Base-by-base conservation (phyloP, 2,797 vertebrate species). In the Pelochelys cantorii region DNA sequence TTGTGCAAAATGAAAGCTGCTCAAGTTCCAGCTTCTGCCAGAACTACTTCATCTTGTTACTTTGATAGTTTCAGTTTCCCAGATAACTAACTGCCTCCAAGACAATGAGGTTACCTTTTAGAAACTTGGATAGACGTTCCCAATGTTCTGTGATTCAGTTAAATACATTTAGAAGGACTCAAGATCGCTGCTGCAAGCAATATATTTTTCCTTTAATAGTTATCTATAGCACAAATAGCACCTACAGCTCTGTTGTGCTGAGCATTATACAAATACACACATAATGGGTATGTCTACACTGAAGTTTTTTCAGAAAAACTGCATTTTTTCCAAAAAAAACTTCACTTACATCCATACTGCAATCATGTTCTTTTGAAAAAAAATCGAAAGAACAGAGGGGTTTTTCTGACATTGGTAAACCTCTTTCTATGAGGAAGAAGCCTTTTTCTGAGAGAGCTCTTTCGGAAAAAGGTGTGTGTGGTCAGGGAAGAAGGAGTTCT, bases 1-100 rank as follows among this genome's bases (percentile, higher is more conserved):
- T 87, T 89, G 87, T 82, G 94, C 93, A 84, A 81, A 86, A 79
- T 5, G 83, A 96, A 95, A 95, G 89, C 93, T 93, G 94, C 84
- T 89, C 83, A 87, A 8, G 74, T 92, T 94, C 86, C 68, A 52
- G 34, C 93, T 95, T 88, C 80, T 95, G 87, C 80, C 93, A 92
- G 88, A 93, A 91, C 59, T 55, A 88, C 52, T 90, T 74, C 31
- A 77, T 87, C 91, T 77, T 81, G 59, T 78, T 94, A 88, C 84
- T 89, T 95, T 90, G 55, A 81, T 52, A 79, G 74, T 23, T 94
- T 90, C 75, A 80, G 29, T 90, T 93, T 87, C 93, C 74, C 68
- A 42, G n/a, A 22, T 57, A 89, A 54, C 2, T 17, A 93, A 75
- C 22, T 23, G 78, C 59, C 80, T 90, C 84, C 52, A 78, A 48